Evolutionary conservation across 2,888 invertebrate species (phyloP).

Genomic region (Ochropacha duplaris): DNA sequence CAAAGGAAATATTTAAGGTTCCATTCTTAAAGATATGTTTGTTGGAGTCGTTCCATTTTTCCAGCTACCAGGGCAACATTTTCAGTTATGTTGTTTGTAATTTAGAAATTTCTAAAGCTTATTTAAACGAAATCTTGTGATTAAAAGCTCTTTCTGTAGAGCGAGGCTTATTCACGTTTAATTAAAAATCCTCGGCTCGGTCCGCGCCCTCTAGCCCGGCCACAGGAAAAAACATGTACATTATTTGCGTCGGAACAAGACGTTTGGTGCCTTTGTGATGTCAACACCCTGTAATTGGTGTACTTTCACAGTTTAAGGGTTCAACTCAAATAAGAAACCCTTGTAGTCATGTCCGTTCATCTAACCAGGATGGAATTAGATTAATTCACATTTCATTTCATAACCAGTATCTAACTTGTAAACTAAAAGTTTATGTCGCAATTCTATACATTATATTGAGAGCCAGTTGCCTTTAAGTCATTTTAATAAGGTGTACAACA

Average conservation of each 20-base stretch:
- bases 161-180: constrained; percentile 26
- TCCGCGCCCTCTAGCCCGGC: background rate
- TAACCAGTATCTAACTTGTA: too few species aligned
- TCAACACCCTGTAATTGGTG: background rate
- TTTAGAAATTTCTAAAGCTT: constrained; percentile 8
- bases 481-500: too few species aligned
- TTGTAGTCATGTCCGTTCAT: too few species aligned
- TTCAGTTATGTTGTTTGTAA: too few species aligned
- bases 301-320: background rate
- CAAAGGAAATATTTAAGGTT: background rate
- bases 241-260: background rate
- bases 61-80: background rate
- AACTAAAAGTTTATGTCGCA: too few species aligned
- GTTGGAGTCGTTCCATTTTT: background rate
- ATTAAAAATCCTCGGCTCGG: constrained; percentile 20
- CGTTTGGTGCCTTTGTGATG: background rate
- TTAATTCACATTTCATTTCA: too few species aligned
- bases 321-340: too few species aligned
- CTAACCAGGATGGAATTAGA: too few species aligned
- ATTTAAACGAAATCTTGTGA: constrained; percentile 13
- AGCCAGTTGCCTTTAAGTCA: too few species aligned
- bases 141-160: constrained; percentile 14
- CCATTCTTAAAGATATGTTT: background rate
- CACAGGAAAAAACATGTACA: background rate
- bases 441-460: too few species aligned